Conservation (phyloP, 1,140 invertebrate genomes). For the Zaprionus lachaisei region DNA sequence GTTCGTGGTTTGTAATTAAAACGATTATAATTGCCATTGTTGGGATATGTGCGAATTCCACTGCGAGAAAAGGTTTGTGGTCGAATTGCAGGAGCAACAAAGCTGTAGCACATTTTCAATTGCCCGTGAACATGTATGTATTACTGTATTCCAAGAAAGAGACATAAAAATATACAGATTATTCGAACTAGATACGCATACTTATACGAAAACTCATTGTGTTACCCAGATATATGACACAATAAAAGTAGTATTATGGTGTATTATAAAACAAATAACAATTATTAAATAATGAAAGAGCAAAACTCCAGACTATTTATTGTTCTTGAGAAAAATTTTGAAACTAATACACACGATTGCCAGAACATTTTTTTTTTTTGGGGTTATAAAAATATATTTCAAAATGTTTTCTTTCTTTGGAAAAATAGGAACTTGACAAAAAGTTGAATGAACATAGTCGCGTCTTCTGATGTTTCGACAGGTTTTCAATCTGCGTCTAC, state of each 20-base stretch:
- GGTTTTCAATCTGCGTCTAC: not conserved
- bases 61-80: slow-evolving; percentile 14
- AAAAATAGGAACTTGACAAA: slow-evolving; percentile 9
- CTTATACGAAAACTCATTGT: too few relatives aligned
- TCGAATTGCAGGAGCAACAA: too few relatives aligned
- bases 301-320: not conserved
- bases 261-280: too few relatives aligned
- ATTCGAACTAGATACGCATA: too few relatives aligned
- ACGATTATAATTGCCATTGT: slow-evolving; percentile 67
- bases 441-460: not conserved
- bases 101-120: too few relatives aligned
- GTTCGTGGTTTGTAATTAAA: slow-evolving; percentile 55
- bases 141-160: not conserved
- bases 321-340: not conserved
- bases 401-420: not conserved
- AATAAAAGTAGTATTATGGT: too few relatives aligned
- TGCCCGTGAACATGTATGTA: too few relatives aligned
- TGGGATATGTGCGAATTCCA: slow-evolving; percentile 34
- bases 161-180: too few relatives aligned
- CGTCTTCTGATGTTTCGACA: not conserved
- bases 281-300: too few relatives aligned
- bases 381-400: slow-evolving; percentile 3
- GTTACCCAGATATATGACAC: too few relatives aligned
- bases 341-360: not conserved
- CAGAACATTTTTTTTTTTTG: not conserved